Percentiles rank a stretch among this genome's conserved stretches.
Conservation (phyloP, 2,797 vertebrate genomes). For the Galagoides demidoff region DNA sequence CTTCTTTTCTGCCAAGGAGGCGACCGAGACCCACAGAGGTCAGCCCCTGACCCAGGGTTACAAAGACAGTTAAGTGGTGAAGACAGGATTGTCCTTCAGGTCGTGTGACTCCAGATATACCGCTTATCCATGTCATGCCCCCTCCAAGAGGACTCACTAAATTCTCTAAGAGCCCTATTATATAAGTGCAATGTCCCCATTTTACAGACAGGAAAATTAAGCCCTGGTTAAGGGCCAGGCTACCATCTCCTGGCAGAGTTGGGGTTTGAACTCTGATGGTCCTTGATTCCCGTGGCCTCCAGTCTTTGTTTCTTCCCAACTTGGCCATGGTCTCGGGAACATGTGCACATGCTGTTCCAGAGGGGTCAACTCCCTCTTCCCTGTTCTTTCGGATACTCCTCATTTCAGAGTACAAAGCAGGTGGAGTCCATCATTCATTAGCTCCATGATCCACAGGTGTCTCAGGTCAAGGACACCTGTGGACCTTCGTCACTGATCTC, state of each 20-base stretch:
- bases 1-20: not conserved
- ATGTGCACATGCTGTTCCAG: fast-evolving
- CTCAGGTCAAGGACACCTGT: not conserved
- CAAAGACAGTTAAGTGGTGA: not conserved
- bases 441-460: not conserved
- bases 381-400: not conserved
- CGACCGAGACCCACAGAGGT: not conserved
- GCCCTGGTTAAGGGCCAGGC: not conserved
- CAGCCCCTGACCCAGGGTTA: not conserved
- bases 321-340: not conserved
- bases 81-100: not conserved
- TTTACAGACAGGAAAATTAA: not conserved
- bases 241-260: not conserved
- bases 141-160: fast-evolving
- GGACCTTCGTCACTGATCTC: not conserved
- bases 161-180: not conserved
- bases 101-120: not conserved
- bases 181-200: no score
- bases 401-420: not conserved
- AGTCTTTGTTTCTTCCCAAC: not conserved
- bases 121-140: fast-evolving
- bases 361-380: no score
- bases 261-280: not conserved
- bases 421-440: fast-evolving
- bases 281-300: not conserved